Base-by-base conservation (phyloP, 2,113 vertebrate genomes). In the Varanus komodoensis region DNA sequence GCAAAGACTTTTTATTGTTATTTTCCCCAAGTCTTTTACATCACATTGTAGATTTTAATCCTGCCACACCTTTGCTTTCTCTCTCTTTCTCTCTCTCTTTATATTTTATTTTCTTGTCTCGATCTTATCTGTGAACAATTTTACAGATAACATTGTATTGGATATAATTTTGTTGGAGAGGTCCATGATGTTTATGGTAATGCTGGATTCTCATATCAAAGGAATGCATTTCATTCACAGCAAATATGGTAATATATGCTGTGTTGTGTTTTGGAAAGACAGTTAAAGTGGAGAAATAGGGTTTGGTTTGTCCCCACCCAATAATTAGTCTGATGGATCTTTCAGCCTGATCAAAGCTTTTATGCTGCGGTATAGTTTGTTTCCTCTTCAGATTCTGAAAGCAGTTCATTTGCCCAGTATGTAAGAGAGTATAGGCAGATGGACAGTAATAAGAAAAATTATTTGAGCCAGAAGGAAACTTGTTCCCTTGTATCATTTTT, bases 401-500 rank as follows among this genome's bases (percentile, higher is more conserved):
- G 91, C 8, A 88, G 32, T 89, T 89, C 80, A 5, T 90, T 92
- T 88, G 19, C 69, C 34, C 11, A 57, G 64, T 3, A 17, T 78
- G 38, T 9, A 92, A 84, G 68, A 17, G 8, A 91, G 25, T 0
- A 14, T 83, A 90, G 87, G 57, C 67, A 82, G 2, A 1, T 19
- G 64, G 2, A n/a, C 11, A 11, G 1, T 23, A 6, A 50, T 84
- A 77, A 61, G 50, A n/a, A 89, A 57, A 78, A 67, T 48, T 84
- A 17, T 69, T 77, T 78, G 34, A 89, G 8, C 48, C 74, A 78
- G 61, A 19, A 87, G 34, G 29, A 87, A 17, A 1, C 54, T 91
- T 17, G 5, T 8, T 87, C 69, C 0, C 0, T 90, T 87, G 74
- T 52, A 92, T 32, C 89, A 0, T 71, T 91, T 77, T 83, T 25